Percentiles rank a stretch among this genome's conserved stretches.
Conservation (phyloP, 2,113 vertebrate species). For the Sprattus sprattus region DNA sequence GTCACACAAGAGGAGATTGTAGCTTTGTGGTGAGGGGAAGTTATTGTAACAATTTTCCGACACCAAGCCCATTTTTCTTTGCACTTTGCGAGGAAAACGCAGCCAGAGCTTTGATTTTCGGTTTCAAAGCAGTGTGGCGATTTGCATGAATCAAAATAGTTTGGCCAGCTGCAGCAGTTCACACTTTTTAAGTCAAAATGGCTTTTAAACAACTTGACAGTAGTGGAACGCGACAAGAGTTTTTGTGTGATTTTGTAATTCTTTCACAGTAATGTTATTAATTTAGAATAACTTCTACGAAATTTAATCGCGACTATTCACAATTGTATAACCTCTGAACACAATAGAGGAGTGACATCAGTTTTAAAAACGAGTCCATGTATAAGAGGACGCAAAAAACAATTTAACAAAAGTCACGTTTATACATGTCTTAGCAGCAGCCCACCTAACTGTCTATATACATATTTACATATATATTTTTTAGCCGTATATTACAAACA, state of each 20-base stretch:
- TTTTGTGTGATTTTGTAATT: background rate
- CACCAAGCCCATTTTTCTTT: slow-evolving; percentile 55
- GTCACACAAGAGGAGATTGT: slow-evolving; percentile 55
- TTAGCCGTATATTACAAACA: background rate
- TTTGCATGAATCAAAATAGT: slow-evolving; percentile 23
- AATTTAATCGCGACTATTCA: background rate
- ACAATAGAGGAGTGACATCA: background rate
- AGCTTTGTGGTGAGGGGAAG: slow-evolving; percentile 63
- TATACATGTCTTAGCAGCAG: background rate
- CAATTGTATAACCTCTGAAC: background rate
- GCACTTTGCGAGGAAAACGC: slow-evolving; percentile 44
- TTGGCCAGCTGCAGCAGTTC: background rate
- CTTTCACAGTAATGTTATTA: background rate
- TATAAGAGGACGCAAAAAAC: background rate
- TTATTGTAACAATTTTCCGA: slow-evolving; percentile 66
- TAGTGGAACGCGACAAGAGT: background rate
- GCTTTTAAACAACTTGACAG: background rate
- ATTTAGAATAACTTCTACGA: background rate
- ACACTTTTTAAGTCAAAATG: background rate
- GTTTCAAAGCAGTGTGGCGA: slow-evolving; percentile 53
- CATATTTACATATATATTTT: background rate
- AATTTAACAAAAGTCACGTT: background rate
- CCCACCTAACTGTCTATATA: background rate
- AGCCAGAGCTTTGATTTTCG: slow-evolving; percentile 45
- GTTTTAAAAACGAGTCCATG: background rate